A percentile compares a stretch with the other conserved stretches of the same genome.
These are phyloP conservation scores for Fabriciana adippe DNA, from an alignment of 2,888 invertebrate genomes.

Conservation along the genomic window DNA sequence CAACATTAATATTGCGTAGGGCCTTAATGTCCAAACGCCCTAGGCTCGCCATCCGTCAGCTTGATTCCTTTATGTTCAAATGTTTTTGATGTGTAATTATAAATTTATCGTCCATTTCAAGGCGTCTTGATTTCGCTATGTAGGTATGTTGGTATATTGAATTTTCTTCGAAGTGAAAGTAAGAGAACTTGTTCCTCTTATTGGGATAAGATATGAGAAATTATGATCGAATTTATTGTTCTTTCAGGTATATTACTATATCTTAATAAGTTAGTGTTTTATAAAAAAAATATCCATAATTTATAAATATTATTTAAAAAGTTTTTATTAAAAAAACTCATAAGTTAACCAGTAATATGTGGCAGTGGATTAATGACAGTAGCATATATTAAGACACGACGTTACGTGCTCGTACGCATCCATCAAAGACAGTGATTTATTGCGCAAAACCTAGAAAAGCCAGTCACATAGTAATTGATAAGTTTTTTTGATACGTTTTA, in stretches of 20 bases:
- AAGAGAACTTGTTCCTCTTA: neutral
- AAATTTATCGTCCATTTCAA: conserved; percentile 14
- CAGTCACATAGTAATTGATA: conserved; percentile 53
- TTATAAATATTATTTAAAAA: too few species aligned
- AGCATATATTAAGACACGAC: conserved; percentile 28
- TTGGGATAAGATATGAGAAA: neutral
- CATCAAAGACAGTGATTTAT: conserved; percentile 39
- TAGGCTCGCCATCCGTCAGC: conserved; percentile 69
- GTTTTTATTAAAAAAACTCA: conserved; percentile 9
- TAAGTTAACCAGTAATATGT: neutral
- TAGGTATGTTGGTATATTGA: neutral
- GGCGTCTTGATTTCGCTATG: conserved; percentile 2
- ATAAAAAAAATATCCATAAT: too few species aligned
- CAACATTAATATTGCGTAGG: conserved; percentile 77
- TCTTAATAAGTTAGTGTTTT: too few species aligned
- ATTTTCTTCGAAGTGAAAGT: neutral
- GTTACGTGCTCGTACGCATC: conserved; percentile 33
- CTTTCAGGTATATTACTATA: neutral
- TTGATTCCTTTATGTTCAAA: conserved; percentile 43
- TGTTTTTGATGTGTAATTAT: conserved; percentile 42
- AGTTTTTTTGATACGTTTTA: neutral
- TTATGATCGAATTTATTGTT: neutral
- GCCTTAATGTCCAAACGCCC: conserved; percentile 75
- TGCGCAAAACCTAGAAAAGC: conserved; percentile 34
- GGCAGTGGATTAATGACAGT: conserved; percentile 35